Base-by-base conservation (phyloP, 2,797 vertebrate genomes). In the Peromyscus eremicus region DNA sequence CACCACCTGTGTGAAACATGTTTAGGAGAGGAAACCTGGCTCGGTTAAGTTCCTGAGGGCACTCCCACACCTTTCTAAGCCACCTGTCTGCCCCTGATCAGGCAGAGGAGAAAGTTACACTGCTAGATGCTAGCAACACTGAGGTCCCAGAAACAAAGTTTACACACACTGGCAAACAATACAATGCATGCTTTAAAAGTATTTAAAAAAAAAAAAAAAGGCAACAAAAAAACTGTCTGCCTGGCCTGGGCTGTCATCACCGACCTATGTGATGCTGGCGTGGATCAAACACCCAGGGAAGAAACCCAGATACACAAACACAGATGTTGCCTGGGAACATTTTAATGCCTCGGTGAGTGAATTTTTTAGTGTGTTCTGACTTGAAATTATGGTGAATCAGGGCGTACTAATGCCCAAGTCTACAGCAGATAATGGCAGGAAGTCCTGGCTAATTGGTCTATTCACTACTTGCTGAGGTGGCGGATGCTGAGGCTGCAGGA, bases 401-500 rank as follows among this genome's bases (percentile, higher is more conserved):
- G 68, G 91, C 27, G 0, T 77, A 0, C 84, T 97, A 95, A 97
- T 96, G 96, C 93, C 93, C 86, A 66, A 81, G 95, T 95, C 94
- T 93, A 49, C 13, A 76, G 79, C 46, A 64, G 96, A 93, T 97
- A 97, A 97, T 97, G 97, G 97, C 98, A 97, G 98, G 98, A 98
- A 97, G 97, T 91, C 70, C 64, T 46, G 57, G 79, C 94, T 98
- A 97, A 98, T 97, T 95, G 96, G 97, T 88, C 93, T 98, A 76
- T 97, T 97, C 95, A 97, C 87, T 91, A 97, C 96, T 89, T 97
- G 98, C 98, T 98, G 98, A 98, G 97, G 93, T 55, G 92, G 98
- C 97, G 97, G 96, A 95, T 97, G 84, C 91, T 25, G 77, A 2
- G 27, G 88, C 79, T 25, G 89, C 77, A 13, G 84, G 82, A 11